phyloP scores from a whole-genome alignment of 2,888 invertebrate genomes.

The Xanthia icteritia region DNA sequence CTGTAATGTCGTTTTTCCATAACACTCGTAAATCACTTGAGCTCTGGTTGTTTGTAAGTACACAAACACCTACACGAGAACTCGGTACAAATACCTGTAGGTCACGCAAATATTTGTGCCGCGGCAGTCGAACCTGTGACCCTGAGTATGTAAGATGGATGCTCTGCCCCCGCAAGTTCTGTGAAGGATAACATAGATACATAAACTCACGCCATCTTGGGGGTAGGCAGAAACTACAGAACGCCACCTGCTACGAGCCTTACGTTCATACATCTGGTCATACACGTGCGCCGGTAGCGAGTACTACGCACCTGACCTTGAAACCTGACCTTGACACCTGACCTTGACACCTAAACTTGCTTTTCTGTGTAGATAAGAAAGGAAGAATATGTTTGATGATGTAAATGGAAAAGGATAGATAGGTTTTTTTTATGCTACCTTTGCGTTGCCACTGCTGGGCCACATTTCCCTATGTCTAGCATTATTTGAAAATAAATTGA shows the following conservation, averaged over 20 bases:
- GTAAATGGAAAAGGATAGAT: too few species aligned
- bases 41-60: slow-evolving; percentile 24
- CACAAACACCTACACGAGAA: slow-evolving; percentile 45
- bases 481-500: background rate
- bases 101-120: slow-evolving; percentile 48
- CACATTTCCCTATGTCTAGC: background rate
- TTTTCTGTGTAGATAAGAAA: background rate
- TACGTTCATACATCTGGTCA: too few species aligned
- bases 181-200: background rate
- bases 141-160: slow-evolving; percentile 30
- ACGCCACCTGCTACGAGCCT: too few species aligned
- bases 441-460: background rate
- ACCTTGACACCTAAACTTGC: too few species aligned
- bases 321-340: too few species aligned
- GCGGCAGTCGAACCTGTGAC: slow-evolving; percentile 44
- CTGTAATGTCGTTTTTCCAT: slow-evolving; percentile 30
- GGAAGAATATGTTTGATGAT: background rate
- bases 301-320: too few species aligned
- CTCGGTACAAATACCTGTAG: slow-evolving; percentile 42
- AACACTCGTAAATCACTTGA: slow-evolving; percentile 42
- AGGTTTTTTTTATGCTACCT: too few species aligned
- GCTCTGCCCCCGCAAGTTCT: background rate
- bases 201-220: too few species aligned
- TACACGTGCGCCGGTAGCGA: too few species aligned
- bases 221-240: too few species aligned